Evolutionary conservation across 2,113 vertebrate genomes (phyloP).

Genomic region (Recurvirostra avosetta): DNA sequence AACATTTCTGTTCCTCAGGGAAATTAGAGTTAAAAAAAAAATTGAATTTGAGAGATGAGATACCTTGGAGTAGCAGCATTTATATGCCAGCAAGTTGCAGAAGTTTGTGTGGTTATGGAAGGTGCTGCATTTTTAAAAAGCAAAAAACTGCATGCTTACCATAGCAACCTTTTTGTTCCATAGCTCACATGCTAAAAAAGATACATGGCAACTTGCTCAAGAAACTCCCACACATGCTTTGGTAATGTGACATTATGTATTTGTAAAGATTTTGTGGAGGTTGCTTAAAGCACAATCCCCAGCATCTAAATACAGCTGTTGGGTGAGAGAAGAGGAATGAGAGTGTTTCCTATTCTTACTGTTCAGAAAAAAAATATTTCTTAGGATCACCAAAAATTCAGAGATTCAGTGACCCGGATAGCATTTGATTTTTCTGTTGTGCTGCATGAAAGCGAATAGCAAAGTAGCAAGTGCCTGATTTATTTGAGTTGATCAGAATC

Average conservation of each 20-base stretch:
- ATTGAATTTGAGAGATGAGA: background rate
- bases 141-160: background rate
- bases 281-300: background rate
- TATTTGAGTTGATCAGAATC: background rate
- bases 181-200: background rate
- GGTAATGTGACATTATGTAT: background rate
- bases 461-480: background rate
- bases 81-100: background rate
- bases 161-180: background rate
- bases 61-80: background rate
- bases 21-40: background rate
- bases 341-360: background rate
- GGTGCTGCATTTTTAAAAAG: background rate
- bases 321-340: background rate
- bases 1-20: background rate
- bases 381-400: background rate
- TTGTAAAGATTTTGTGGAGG: background rate
- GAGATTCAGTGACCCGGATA: background rate
- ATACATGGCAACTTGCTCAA: background rate
- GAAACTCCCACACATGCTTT: background rate
- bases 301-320: background rate
- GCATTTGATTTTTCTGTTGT: background rate
- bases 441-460: background rate
- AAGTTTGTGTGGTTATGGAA: background rate
- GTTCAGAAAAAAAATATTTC: background rate